Evolutionary conservation across 2,888 invertebrate species (phyloP), one percentile per base, ranked within the genome.

Genomic region (Spialia ferax): DNA sequence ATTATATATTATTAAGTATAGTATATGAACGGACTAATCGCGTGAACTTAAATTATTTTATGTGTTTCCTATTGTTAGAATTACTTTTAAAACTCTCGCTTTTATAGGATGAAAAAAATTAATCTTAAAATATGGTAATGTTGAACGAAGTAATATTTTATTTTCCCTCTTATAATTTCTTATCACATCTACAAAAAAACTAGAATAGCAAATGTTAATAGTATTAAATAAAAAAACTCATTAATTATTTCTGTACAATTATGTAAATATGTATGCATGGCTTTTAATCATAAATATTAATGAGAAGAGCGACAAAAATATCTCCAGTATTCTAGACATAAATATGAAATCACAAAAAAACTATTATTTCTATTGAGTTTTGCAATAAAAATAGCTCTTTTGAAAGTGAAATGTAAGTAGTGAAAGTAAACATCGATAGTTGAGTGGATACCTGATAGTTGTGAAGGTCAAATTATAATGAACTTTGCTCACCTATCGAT

Each of bases 401-500:
- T 26, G 52, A 52, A 65, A 65, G 50, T 50, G 50, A 65, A 65
- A 65, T 38, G 50, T 32, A 18, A 55, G 29, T 15, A 57, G 57
- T 65, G 65, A 65, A 65, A 65, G 65, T 65, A 20, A 52, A 52
- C 23, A 64, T 57, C 15, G 23, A 32, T 48, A 50, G 23, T 64
- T 22, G 22, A 57, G 26, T 64, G n/a, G 56, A 35, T 20, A 56
- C 56, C 20, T 48, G 48, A 35, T 22, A 22, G 22, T 57, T 52
- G 62, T 23, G 22, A 50, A 35, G 64, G 64, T 64, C 64, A 54
- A 45, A 59, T 52, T 32, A 65, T 52, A 65, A 59, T 65, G 65
- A 57, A 59, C 57, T 52, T 35, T 26, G 85, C 84, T 95, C 95
- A 91, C 95, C 96, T 84, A 94, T 95, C 87, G 93, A 94, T 85